Conservation (phyloP, 2,113 vertebrate species). For the Cairina moschata region DNA sequence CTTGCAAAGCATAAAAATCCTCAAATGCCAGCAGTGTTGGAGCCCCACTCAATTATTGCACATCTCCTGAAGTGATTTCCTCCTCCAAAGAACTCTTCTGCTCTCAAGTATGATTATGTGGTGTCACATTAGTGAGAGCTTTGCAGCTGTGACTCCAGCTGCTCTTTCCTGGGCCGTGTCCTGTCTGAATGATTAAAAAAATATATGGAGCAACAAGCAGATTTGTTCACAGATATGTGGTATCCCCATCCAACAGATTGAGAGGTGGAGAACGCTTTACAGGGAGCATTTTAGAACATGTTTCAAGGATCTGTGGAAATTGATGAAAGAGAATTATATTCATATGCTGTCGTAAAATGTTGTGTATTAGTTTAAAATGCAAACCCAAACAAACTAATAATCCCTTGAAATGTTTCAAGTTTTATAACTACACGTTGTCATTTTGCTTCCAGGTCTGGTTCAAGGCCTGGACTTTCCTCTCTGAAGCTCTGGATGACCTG, state of each 20-base stretch:
- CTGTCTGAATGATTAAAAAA: neutral
- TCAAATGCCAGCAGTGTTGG: neutral
- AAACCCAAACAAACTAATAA: neutral
- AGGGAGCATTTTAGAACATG: neutral
- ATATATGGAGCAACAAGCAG: neutral
- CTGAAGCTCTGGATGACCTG: neutral
- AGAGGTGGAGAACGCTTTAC: slow-evolving; percentile 16
- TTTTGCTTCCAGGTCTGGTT: neutral
- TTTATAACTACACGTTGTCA: neutral
- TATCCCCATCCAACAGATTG: neutral
- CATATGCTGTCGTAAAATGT: neutral
- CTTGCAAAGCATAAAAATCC: neutral
- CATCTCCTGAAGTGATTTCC: slow-evolving; percentile 13
- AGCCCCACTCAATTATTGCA: neutral
- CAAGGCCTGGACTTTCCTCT: neutral
- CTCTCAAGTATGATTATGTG: slow-evolving; percentile 15
- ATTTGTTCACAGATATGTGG: neutral
- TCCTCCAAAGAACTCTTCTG: slow-evolving; percentile 30
- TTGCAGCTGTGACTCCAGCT: slow-evolving; percentile 64
- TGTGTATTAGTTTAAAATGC: neutral
- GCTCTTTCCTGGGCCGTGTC: slow-evolving; percentile 19
- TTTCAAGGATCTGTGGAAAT: neutral
- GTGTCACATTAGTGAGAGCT: slow-evolving; percentile 11
- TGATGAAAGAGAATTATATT: neutral
- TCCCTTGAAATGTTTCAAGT: neutral